A percentile compares a stretch with the other conserved stretches of the same genome.
These are phyloP conservation scores for Nemopilema nomurai DNA, from an alignment of 30 jellyfish, hydroid and myxozoan species.

Conservation along the genomic window DNA sequence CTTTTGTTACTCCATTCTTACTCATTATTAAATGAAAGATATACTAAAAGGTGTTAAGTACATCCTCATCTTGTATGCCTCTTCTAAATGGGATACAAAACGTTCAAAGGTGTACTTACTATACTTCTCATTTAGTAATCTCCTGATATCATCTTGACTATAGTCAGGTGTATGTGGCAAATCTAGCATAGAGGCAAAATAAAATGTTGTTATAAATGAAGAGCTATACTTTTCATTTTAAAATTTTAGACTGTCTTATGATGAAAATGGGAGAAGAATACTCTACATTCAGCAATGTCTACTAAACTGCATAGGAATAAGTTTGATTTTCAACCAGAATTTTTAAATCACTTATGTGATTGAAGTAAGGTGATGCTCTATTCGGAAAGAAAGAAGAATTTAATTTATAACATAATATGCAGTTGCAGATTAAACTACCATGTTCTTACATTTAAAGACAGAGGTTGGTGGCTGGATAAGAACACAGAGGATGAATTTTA, in stretches of 20 bases:
- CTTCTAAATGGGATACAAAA: background rate
- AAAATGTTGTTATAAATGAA: background rate
- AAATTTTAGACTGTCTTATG: background rate
- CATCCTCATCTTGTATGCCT: background rate
- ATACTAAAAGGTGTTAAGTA: constrained; percentile 1
- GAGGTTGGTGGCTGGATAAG: background rate
- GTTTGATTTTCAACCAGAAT: background rate
- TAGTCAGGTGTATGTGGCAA: background rate
- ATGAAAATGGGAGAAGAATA: background rate
- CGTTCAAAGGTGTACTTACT: constrained; percentile 11
- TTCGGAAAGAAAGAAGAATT: background rate
- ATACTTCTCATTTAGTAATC: constrained; percentile 15
- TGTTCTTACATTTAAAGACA: background rate
- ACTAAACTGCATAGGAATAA: background rate
- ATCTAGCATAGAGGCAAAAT: background rate
- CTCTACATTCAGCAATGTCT: background rate
- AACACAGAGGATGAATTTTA: background rate
- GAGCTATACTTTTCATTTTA: background rate
- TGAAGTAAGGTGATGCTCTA: background rate
- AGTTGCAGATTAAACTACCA: constrained; percentile 10
- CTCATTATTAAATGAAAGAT: background rate
- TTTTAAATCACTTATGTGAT: background rate
- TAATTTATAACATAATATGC: constrained; percentile 2
- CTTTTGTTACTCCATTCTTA: constrained; percentile 11
- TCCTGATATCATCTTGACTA: constrained; percentile 2